Percentiles rank a stretch among this genome's conserved stretches.
phyloP scores from a whole-genome alignment of 1,140 invertebrate genomes.

The Mesaphorura yosii region DNA sequence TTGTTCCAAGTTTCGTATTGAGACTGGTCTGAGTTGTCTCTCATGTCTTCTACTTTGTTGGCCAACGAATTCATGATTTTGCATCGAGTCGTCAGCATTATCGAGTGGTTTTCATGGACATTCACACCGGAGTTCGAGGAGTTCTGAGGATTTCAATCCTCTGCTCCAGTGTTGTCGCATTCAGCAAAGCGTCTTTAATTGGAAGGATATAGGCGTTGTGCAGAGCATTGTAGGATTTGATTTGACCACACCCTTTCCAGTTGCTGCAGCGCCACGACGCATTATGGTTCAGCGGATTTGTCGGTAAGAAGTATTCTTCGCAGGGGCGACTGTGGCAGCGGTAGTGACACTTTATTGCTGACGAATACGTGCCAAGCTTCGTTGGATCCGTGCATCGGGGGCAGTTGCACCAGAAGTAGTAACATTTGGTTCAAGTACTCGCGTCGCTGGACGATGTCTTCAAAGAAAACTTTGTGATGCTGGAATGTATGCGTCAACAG shows the following conservation, averaged over 20 bases:
- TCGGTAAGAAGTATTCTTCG: constrained; percentile 17
- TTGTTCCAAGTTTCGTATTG: no score
- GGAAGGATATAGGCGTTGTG: not conserved
- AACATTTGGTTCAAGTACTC: no score
- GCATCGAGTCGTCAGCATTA: no score
- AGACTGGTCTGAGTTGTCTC: no score
- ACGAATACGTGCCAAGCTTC: constrained; percentile 59
- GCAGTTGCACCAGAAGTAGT: constrained; percentile 60
- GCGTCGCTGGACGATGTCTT: no score
- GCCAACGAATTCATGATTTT: no score
- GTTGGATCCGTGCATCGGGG: constrained; percentile 56
- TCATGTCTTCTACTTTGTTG: no score
- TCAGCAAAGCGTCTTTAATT: not conserved
- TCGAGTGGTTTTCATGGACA: no score
- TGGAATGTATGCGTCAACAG: no score
- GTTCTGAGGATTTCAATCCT: not conserved
- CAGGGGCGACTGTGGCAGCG: constrained; percentile 39
- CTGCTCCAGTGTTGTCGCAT: not conserved
- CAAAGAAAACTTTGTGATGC: no score
- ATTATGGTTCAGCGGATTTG: constrained; percentile 16
- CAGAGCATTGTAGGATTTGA: not conserved
- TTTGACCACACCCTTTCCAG: no score
- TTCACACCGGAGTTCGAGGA: no score
- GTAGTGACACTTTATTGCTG: constrained; percentile 53
- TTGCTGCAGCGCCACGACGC: not conserved